Evolutionary conservation across 1,140 invertebrate species (phyloP).

Genomic region (Cyclina sinensis): DNA sequence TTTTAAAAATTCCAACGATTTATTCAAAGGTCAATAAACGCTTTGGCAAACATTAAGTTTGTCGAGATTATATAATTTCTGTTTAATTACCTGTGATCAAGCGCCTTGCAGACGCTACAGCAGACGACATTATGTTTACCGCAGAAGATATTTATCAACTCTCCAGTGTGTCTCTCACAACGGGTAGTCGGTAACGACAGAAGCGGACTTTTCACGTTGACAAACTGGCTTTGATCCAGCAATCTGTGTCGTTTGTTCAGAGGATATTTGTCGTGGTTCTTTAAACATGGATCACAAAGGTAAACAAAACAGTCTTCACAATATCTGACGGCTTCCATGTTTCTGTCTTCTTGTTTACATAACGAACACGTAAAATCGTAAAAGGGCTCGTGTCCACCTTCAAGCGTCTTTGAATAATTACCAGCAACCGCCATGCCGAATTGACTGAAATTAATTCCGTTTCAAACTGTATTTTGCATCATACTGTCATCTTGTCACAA

Average conservation of each 20-base stretch:
- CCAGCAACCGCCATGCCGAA: not conserved
- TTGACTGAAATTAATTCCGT: too few species aligned
- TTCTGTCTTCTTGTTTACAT: not conserved
- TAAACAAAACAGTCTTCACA: conserved; percentile 6
- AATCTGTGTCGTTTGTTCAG: not conserved
- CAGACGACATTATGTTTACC: not conserved
- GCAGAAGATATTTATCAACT: conserved; percentile 1
- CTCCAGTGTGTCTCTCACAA: not conserved
- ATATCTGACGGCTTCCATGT: not conserved
- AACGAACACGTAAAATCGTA: not conserved
- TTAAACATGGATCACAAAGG: not conserved
- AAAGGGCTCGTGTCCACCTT: not conserved
- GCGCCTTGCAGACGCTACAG: not conserved
- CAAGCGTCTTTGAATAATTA: not conserved
- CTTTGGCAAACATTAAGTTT: not conserved
- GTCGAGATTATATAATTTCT: not conserved
- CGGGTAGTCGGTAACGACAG: not conserved
- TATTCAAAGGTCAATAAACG: not conserved
- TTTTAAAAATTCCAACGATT: not conserved
- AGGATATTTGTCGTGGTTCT: not conserved
- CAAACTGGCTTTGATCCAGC: conserved; percentile 1
- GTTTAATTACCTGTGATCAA: not conserved
- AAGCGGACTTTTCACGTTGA: not conserved
- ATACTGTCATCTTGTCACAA: too few species aligned
- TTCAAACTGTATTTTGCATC: too few species aligned